Base-by-base conservation (phyloP, 23 tunicate species). In the Halocynthia roretzi region DNA sequence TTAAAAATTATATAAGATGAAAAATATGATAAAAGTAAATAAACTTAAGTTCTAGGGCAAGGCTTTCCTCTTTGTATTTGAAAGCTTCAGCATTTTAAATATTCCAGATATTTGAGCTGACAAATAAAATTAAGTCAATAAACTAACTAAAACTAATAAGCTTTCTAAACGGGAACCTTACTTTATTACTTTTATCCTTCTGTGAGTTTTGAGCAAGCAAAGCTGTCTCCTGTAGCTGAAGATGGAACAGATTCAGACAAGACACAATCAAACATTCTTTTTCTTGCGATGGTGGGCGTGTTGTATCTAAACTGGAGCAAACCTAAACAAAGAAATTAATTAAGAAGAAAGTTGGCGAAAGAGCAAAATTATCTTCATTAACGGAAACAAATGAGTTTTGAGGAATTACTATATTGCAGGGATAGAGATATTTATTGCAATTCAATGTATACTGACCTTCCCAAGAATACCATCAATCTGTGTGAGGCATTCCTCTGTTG, bases 241-340 rank as follows among this genome's bases (percentile, higher is more conserved):
- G 84, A 48, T 80, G 81, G 48, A 86, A 71, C n/a, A 86, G 72
- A 11, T 80, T 81, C 14, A 80, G 62, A 54, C 69, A 50, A 53
- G 83, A 80, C 14, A 71, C 55, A 31, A 80, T 12, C 76, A 86
- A 53, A 10, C 81, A 73, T 64, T 80, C 81, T 22, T 67, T 62
- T 44, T 86, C 91, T 74, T 86, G 80, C 6, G 70, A 56, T 10
- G 81, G 80, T 7, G 67, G 21, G 76, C 71, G 75, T 6, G 54
- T n/a, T 9, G 61, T 67, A 50, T 67, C 91, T 1, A 80, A 23
- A 50, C 61, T 70, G 50, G 50, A 56, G 54, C 81, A 80, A 48
- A 77, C 56, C 91, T 86, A 57, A 31, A 31, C 14, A 73, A 56
- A 0, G 17, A 14, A 15, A 71, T 51, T 0, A 63, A 68, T 12